These are phyloP conservation scores for Darevskia mixta DNA, from an alignment of 2,797 vertebrate genomes.

Conservation along the genomic window DNA sequence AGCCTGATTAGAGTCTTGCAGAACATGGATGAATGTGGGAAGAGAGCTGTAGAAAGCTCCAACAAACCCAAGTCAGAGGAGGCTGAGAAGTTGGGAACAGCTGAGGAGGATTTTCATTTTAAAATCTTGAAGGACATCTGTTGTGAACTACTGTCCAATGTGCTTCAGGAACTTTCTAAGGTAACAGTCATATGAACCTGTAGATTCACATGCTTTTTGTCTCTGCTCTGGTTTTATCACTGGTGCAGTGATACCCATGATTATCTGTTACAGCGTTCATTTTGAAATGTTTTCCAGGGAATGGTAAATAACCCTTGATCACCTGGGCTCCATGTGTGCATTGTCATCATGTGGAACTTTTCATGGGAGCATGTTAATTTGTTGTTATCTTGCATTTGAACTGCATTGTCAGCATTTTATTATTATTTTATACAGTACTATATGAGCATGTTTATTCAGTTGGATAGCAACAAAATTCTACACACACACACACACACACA, in stretches of 20 bases:
- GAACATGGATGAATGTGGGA: conserved; percentile 82
- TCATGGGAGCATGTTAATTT: background rate
- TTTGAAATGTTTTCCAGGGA: background rate
- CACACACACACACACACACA: background rate
- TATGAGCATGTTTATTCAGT: background rate
- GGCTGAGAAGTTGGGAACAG: conserved; percentile 54
- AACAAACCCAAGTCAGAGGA: conserved; percentile 64
- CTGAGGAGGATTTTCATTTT: conserved; percentile 83
- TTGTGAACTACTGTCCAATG: conserved; percentile 89
- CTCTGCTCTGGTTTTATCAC: background rate
- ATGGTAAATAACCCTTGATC: background rate
- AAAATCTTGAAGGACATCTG: conserved; percentile 88
- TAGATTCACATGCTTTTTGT: background rate
- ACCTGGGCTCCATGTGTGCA: background rate
- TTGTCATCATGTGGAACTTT: background rate
- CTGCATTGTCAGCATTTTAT: background rate
- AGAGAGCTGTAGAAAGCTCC: conserved; percentile 68
- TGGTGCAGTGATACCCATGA: background rate
- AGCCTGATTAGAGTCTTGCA: conserved; percentile 88
- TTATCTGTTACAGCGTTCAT: background rate
- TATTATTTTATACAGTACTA: background rate
- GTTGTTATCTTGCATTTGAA: background rate
- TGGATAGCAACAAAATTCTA: no score
- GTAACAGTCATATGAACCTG: conserved; percentile 71
- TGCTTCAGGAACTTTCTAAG: conserved; percentile 85